Evolutionary conservation across 2,113 vertebrate species (phyloP).

Genomic region (Jaculus jaculus): DNA sequence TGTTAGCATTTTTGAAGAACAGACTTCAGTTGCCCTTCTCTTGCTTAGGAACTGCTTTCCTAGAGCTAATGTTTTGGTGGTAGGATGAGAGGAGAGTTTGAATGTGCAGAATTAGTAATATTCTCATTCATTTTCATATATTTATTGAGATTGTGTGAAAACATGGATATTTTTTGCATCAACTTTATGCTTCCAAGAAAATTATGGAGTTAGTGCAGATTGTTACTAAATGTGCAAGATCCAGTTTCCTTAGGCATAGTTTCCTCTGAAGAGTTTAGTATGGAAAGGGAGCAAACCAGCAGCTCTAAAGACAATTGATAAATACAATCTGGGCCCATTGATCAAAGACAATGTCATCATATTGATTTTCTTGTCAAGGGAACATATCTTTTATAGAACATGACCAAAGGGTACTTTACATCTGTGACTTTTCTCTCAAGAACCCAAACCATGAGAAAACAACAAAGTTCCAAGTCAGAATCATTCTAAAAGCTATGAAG

Average conservation of each 20-base stretch:
- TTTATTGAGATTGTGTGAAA: neutral
- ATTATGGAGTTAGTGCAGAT: neutral
- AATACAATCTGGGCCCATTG: neutral
- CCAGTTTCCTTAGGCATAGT: neutral
- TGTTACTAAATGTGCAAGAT: neutral
- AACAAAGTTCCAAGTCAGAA: neutral
- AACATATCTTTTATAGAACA: neutral
- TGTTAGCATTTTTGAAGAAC: conserved; percentile 18
- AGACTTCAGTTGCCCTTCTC: conserved; percentile 47
- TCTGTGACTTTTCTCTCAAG: neutral
- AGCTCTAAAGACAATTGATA: neutral
- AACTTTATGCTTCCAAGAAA: neutral
- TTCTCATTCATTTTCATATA: neutral
- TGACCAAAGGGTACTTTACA: neutral
- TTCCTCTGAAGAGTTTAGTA: neutral
- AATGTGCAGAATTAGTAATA: conserved; percentile 20
- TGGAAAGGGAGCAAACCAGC: neutral
- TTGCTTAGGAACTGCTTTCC: conserved; percentile 43
- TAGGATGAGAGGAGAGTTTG: neutral
- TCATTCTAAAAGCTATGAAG: neutral
- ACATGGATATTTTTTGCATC: neutral
- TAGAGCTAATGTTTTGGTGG: neutral
- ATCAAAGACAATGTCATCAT: neutral
- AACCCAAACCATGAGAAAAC: neutral
- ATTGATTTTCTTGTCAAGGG: neutral